Percentiles rank a stretch among this genome's conserved stretches.
phyloP scores from a whole-genome alignment of 2,113 vertebrate genomes.

The Gorsachius goisagi region DNA sequence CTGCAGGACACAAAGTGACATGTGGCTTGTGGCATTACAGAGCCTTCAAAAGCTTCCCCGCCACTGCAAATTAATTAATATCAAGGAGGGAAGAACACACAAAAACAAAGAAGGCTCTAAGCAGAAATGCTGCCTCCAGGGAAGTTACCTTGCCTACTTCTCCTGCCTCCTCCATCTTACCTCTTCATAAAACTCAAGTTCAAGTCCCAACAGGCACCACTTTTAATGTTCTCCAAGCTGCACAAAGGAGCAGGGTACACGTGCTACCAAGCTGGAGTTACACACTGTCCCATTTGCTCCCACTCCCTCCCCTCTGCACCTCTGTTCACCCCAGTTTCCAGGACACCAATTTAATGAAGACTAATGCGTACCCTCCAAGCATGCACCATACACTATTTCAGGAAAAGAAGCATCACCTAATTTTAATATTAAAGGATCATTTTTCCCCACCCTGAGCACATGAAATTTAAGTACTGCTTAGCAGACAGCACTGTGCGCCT shows the following conservation, averaged over 20 bases:
- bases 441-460: not conserved
- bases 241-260: not conserved
- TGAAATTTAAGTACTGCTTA: not conserved
- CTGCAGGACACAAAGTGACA: slow-evolving; percentile 11
- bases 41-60: not conserved
- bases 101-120: not conserved
- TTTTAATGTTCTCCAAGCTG: not conserved
- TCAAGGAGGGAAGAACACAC: not conserved
- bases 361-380: slow-evolving; percentile 25
- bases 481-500: not conserved
- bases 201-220: slow-evolving; percentile 21
- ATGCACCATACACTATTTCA: not conserved
- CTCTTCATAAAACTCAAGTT: not conserved
- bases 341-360: slow-evolving; percentile 23
- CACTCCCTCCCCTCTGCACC: not conserved
- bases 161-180: not conserved
- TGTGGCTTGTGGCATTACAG: not conserved
- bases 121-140: slow-evolving; percentile 15
- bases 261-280: not conserved
- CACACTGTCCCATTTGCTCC: not conserved
- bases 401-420: not conserved
- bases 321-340: slow-evolving; percentile 9
- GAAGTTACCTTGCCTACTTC: not conserved
- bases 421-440: slow-evolving; percentile 32
- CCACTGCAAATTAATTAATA: not conserved